Evolutionary conservation across 92 coral and sea anemone species (phyloP), one percentile per base, ranked within the genome.

Genomic region (Isaurus tuberculatus): DNA sequence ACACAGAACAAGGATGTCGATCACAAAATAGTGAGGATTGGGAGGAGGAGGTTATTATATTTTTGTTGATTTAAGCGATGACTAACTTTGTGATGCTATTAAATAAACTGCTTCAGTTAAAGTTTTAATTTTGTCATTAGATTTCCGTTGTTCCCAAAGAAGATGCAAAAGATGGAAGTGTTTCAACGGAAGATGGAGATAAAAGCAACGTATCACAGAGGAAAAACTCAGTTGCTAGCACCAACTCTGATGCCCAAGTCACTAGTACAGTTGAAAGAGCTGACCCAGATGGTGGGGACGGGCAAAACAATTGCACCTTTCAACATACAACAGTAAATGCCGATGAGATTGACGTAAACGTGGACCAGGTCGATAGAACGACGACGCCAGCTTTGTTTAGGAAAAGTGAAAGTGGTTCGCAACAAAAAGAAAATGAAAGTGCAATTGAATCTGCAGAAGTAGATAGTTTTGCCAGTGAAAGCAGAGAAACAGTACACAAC

Each of bases 21-120:
- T 20, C 58, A 20, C 8, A 57, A 44, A 42, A 72, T 4, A 87
- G 73, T 33, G 91, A 88, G 23, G 77, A 85, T 27, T 88, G 91
- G 91, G 91, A 88, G 27, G 64, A 78, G 34, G 91, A 88, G 83
- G 91, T 79, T 32, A 63, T 32, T 84, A 26, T 22, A 23, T 23
- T 23, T 22, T 23, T 37, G 4, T 37, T 37, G 8, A 37, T 9
- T 53, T 15, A n/a, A n/a, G 23, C n/a, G 23, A 4, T 53, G 15
- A 20, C 2, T 25, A 58, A n/a, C 29, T 5, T n/a, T 19, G 13
- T 22, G 0, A 29, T 27, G 3, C 16, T 26, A 26, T 5, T 11
- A 29, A 63, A 10, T 28, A 34, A 26, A 63, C 26, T 22, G 17
- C n/a, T 55, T 40, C 7, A 8, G 0, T 40, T 9, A 8, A 40